Conservation (phyloP, 2,113 vertebrate species). For the Anser cygnoides region DNA sequence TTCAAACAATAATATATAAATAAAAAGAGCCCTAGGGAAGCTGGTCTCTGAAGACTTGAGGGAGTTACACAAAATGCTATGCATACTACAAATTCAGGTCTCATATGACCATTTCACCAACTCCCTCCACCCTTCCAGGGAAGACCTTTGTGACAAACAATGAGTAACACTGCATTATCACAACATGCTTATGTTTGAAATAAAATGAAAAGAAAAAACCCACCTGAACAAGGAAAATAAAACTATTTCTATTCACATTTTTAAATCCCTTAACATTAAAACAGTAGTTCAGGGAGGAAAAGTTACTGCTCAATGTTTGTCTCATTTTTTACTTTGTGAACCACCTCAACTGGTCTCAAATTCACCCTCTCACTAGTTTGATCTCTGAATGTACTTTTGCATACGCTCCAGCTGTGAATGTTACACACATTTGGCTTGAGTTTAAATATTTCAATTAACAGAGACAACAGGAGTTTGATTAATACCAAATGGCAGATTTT, state of each 20-base stretch:
- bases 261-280: background rate
- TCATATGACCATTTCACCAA: background rate
- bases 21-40: background rate
- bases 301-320: background rate
- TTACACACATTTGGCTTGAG: slow-evolving; percentile 65
- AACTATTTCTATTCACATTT: background rate
- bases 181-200: background rate
- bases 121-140: background rate
- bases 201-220: background rate
- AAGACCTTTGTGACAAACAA: background rate
- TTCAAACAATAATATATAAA: background rate
- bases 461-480: slow-evolving; percentile 81
- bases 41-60: background rate
- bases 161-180: background rate
- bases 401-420: slow-evolving; percentile 53
- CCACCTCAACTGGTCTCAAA: background rate
- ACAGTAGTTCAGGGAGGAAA: background rate
- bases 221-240: background rate
- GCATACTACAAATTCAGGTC: background rate
- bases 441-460: slow-evolving; percentile 83
- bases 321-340: slow-evolving; percentile 32
- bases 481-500: slow-evolving; percentile 79
- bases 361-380: slow-evolving; percentile 29
- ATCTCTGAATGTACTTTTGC: slow-evolving; percentile 51
- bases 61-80: background rate